Percentiles rank a stretch among this genome's conserved stretches.
Evolutionary conservation across 2,113 vertebrate genomes (phyloP).

Genomic region (Coreoperca whiteheadi): DNA sequence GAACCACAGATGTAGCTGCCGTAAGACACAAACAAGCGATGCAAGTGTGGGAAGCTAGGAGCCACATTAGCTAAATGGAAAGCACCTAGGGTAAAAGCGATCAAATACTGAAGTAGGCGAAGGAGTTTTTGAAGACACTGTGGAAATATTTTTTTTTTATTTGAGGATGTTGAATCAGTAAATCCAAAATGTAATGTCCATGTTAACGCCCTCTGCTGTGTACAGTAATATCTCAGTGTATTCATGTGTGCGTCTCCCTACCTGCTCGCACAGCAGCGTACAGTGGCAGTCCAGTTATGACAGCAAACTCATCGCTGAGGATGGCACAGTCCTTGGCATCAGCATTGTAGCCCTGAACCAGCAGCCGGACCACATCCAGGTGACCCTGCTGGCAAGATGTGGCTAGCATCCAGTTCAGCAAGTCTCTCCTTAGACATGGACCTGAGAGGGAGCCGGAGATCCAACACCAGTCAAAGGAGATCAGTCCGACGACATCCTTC

Average conservation of each 20-base stretch:
- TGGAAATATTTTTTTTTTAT: not conserved
- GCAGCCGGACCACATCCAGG: slow-evolving; percentile 88
- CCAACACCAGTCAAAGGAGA: not conserved
- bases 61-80: too few species aligned
- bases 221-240: not conserved
- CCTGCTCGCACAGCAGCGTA: slow-evolving; percentile 92
- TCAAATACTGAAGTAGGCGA: too few species aligned
- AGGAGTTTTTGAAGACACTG: not conserved
- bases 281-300: slow-evolving; percentile 90
- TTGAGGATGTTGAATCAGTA: not conserved
- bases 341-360: slow-evolving; percentile 88
- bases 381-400: slow-evolving; percentile 92
- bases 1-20: too few species aligned
- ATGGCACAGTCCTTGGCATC: slow-evolving; percentile 89
- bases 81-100: too few species aligned
- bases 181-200: not conserved
- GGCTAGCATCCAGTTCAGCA: slow-evolving; percentile 94
- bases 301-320: slow-evolving; percentile 88
- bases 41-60: too few species aligned
- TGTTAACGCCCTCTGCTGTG: not conserved
- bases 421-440: slow-evolving; percentile 80
- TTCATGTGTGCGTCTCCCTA: slow-evolving; percentile 50
- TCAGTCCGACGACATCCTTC: not conserved
- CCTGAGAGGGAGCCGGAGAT: slow-evolving; percentile 68
- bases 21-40: too few species aligned